Base-by-base conservation (phyloP, 2,888 invertebrate genomes). In the Idaea biselata region DNA sequence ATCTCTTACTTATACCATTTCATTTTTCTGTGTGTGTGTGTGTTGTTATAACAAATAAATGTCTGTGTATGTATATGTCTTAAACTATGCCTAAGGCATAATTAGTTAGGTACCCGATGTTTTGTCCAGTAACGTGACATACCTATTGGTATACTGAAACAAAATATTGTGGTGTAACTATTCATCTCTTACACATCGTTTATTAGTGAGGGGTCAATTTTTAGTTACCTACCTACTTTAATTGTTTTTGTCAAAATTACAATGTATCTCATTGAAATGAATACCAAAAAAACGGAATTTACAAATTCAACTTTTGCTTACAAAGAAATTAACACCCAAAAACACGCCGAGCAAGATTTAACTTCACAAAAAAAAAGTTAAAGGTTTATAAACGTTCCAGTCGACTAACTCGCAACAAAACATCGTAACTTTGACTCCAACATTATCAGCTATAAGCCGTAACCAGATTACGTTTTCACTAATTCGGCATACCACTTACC, bases 401-500 rank as follows among this genome's bases (percentile, higher is more conserved):
- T 73, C 65, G 79, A 82, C 73, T 74, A 74, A 65, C 67, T 80
- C 75, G 69, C 73, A 70, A 73, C 76, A 78, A 73, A 73, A 70
- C 72, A 63, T 72, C 73, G 73, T 78, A 68, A 67, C 68, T 64
- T 64, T 62, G 66, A 68, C 66, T 63, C 61, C 33, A 60, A 63
- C 63, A 73, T 74, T 77, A 74, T 74, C 79, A 78, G 75, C 75
- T 79, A 80, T 75, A 76, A 77, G 72, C 77, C 78, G 76, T 79
- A 77, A 77, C 79, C 70, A 76, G 77, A 79, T 81, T 76, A 81
- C 72, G 74, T 76, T 67, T 60, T 70, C 70, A 68, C 73, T 75
- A 78, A 80, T 83, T 80, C 78, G 80, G 77, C 74, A 72, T 72
- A 77, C 74, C 65, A 82, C 83, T 80, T 77, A 78, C 79, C 80